Evolutionary conservation across 2,113 vertebrate genomes (phyloP).

Genomic region (Hippopotamus amphibius): DNA sequence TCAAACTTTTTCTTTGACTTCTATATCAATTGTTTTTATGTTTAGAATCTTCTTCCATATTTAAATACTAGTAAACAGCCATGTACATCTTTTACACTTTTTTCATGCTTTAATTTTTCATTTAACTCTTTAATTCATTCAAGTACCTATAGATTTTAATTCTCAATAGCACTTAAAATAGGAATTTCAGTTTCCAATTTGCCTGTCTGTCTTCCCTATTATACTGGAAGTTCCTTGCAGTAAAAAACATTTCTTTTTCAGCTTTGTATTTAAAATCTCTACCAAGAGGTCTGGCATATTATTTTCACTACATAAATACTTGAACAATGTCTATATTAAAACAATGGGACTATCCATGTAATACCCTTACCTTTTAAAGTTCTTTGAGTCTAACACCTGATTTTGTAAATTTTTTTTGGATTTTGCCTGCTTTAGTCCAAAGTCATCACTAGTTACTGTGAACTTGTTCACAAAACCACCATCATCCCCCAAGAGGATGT

Average conservation of each 20-base stretch:
- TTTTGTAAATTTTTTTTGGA: slow-evolving; percentile 71
- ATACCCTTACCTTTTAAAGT: slow-evolving; percentile 83
- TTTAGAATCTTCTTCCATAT: not conserved
- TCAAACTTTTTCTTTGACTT: slow-evolving; percentile 1
- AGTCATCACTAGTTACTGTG: slow-evolving; percentile 84
- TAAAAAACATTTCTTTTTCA: not conserved
- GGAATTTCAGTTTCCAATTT: slow-evolving; percentile 29
- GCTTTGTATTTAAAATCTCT: not conserved
- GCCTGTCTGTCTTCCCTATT: not conserved
- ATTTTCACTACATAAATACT: not conserved
- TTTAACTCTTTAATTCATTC: not conserved
- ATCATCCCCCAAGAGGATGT: slow-evolving; percentile 87
- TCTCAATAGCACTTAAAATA: not conserved
- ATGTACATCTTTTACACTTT: not conserved
- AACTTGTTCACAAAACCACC: slow-evolving; percentile 85
- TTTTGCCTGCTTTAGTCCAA: slow-evolving; percentile 83
- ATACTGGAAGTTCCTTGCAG: not conserved
- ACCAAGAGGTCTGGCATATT: not conserved
- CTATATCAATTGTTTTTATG: not conserved
- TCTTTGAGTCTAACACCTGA: slow-evolving; percentile 82
- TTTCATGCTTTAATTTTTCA: slow-evolving; percentile 23
- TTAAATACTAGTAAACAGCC: not conserved
- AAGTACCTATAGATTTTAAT: not conserved
- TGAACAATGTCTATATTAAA: not conserved
- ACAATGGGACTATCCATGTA: not conserved